Conservation (phyloP, 2,888 invertebrate species). For the Coremacera marginata region DNA sequence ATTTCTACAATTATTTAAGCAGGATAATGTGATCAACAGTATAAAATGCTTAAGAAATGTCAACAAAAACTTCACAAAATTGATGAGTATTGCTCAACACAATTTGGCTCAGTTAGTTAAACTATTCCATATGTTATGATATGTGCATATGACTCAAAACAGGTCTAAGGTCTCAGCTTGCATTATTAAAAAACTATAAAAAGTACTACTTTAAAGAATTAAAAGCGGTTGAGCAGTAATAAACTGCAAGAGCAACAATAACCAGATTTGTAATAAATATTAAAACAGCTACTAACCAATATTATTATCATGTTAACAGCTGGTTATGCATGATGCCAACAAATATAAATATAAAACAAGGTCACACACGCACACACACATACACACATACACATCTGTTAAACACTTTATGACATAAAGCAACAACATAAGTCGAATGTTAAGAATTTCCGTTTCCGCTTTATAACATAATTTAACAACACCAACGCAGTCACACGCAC, state of each 20-base stretch:
- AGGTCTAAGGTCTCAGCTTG: too few species aligned
- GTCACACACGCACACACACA: neutral
- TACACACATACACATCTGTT: neutral
- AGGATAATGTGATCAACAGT: too few species aligned
- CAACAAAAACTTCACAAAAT: too few species aligned
- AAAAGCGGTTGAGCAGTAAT: neutral
- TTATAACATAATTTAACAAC: neutral
- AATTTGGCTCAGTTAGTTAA: too few species aligned
- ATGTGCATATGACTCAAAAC: too few species aligned
- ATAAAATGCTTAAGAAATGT: too few species aligned
- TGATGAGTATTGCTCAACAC: too few species aligned
- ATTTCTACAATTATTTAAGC: too few species aligned
- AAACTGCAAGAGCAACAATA: neutral
- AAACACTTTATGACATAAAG: neutral
- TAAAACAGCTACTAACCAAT: neutral
- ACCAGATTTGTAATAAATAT: neutral
- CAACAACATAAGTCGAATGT: neutral
- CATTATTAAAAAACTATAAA: neutral
- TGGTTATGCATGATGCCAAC: neutral
- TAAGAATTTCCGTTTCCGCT: neutral
- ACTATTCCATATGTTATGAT: too few species aligned
- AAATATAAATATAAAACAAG: neutral
- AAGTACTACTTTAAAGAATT: neutral
- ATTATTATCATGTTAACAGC: neutral
- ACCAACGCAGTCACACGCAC: neutral